Evolutionary conservation across 2,888 invertebrate genomes (phyloP).

Genomic region (Strigamia maritima): DNA sequence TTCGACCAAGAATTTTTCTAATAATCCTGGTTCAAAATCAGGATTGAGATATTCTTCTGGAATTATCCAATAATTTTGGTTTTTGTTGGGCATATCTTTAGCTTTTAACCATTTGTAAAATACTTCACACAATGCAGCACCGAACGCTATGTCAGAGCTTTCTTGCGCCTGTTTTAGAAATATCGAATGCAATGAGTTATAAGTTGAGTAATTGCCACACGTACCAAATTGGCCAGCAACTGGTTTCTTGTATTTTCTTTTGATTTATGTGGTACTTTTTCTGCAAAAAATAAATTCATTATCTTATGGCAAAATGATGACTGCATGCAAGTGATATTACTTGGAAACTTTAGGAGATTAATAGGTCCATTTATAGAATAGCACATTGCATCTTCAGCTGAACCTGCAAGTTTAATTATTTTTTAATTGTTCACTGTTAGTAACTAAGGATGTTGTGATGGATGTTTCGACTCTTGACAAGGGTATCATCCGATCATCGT

Average conservation of each 20-base stretch:
- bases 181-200: background rate
- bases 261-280: background rate
- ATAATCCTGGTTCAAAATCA: background rate
- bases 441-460: no score
- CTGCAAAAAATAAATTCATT: background rate
- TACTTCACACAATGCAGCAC: background rate
- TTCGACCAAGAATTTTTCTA: background rate
- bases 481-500: no score
- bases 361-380: background rate
- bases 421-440: background rate
- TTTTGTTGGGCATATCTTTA: background rate
- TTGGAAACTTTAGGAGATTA: background rate
- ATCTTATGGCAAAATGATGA: background rate
- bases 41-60: background rate
- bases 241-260: background rate
- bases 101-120: background rate
- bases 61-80: background rate
- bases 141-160: background rate
- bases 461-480: no score
- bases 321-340: background rate
- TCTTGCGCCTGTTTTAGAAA: background rate
- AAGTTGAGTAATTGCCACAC: background rate
- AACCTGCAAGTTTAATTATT: background rate
- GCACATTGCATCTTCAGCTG: background rate
- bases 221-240: background rate